Conservation (phyloP, 2,797 vertebrate species). For the Toxotes lorentzi region DNA sequence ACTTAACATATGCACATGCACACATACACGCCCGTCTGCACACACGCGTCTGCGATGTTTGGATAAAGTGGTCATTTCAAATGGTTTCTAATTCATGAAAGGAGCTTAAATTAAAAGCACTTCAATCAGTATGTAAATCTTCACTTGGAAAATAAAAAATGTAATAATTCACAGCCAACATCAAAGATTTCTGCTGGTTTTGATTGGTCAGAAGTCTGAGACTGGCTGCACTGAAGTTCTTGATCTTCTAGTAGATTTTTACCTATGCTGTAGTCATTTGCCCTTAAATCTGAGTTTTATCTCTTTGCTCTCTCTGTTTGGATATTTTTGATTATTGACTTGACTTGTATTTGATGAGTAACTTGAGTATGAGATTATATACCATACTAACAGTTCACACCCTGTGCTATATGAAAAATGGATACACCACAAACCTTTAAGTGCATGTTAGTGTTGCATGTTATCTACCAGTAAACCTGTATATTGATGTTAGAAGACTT, state of each 20-base stretch:
- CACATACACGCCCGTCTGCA: neutral
- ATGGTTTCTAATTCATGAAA: slow-evolving; percentile 39
- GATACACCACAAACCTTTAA: neutral
- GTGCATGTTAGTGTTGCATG: neutral
- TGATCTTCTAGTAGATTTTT: slow-evolving; percentile 14
- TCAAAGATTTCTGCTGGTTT: slow-evolving; percentile 49
- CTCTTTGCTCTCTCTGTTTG: slow-evolving; percentile 15
- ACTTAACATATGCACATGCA: slow-evolving; percentile 32
- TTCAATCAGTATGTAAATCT: slow-evolving; percentile 52
- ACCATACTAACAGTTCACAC: neutral
- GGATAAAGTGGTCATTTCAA: slow-evolving; percentile 23
- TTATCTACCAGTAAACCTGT: neutral
- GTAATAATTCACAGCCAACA: slow-evolving; percentile 25
- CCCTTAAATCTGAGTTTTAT: slow-evolving; percentile 27
- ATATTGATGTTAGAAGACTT: neutral
- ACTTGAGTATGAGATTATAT: neutral
- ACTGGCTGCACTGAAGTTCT: slow-evolving; percentile 8
- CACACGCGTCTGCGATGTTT: neutral
- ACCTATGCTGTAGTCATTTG: slow-evolving; percentile 2
- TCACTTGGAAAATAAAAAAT: slow-evolving; percentile 4
- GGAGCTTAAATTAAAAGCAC: slow-evolving; percentile 39
- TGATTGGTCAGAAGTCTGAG: slow-evolving; percentile 44
- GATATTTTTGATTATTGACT: slow-evolving; percentile 9
- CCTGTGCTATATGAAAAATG: neutral
- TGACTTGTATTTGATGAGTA: slow-evolving; percentile 2